Conservation (phyloP, 1,140 invertebrate genomes). For the Hermetia illucens region DNA sequence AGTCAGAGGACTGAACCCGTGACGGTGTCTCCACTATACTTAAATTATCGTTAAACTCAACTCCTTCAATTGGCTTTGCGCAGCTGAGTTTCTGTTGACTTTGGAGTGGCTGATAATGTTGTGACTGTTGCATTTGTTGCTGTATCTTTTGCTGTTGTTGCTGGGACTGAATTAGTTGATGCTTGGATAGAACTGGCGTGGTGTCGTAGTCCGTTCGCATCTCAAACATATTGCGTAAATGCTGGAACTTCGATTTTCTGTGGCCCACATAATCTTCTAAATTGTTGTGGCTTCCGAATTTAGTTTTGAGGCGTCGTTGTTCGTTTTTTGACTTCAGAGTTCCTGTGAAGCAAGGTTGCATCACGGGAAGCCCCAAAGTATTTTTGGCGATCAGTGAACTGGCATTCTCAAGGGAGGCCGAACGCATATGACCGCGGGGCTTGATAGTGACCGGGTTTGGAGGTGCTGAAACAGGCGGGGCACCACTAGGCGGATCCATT, state of each 20-base stretch:
- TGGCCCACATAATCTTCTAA: conserved; percentile 16
- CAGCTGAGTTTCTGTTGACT: no score
- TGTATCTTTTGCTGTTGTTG: background rate
- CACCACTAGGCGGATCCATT: no score
- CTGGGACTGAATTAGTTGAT: no score
- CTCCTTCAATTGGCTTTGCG: no score
- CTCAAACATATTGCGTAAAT: conserved; percentile 29
- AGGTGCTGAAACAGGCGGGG: no score
- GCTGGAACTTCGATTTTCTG: conserved; percentile 25
- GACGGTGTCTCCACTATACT: background rate
- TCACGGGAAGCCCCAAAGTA: conserved; percentile 8
- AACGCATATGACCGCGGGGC: conserved; percentile 26
- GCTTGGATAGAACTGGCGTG: no score
- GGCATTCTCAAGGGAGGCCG: conserved; percentile 23
- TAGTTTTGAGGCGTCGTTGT: conserved; percentile 22
- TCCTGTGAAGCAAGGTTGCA: conserved; percentile 15
- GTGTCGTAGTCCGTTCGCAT: conserved; percentile 15
- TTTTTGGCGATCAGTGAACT: conserved; percentile 9
- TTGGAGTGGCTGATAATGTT: conserved; percentile 1
- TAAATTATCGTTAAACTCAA: conserved; percentile 1
- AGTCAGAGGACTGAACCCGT: background rate
- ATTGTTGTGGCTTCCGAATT: conserved; percentile 27
- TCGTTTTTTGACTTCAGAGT: conserved; percentile 28
- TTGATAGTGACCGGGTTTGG: no score
- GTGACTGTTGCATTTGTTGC: conserved; percentile 11